These are phyloP conservation scores for Asobara japonica DNA, from an alignment of 1,140 invertebrate genomes.

Conservation along the genomic window DNA sequence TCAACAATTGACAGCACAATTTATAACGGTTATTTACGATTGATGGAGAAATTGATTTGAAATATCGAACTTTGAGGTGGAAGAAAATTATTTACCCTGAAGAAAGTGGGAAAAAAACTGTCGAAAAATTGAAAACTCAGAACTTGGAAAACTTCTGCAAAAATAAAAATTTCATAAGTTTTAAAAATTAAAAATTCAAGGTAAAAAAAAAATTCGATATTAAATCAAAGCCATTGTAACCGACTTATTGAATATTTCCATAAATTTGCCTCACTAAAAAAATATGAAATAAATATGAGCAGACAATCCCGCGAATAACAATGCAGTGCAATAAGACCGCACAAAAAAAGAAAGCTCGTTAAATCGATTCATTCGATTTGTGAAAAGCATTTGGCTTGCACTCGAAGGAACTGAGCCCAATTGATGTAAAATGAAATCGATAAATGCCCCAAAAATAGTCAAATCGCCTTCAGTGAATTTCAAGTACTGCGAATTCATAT, in stretches of 20 bases:
- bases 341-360: too few species aligned
- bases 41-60: not conserved
- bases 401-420: not conserved
- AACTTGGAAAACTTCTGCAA: too few species aligned
- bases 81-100: too few species aligned
- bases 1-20: not conserved
- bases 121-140: too few species aligned
- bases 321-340: too few species aligned
- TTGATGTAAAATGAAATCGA: not conserved
- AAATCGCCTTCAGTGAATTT: not conserved
- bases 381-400: not conserved
- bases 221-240: not conserved
- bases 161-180: too few species aligned
- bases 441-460: not conserved
- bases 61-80: too few species aligned
- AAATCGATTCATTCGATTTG: not conserved
- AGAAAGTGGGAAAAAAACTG: too few species aligned
- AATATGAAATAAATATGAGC: not conserved
- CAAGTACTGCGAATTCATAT: not conserved
- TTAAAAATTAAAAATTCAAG: too few species aligned
- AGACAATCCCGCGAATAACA: not conserved
- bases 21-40: not conserved
- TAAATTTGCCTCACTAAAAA: not conserved
- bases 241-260: not conserved
- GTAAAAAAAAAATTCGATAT: too few species aligned